These are phyloP conservation scores for Druon quercuslanigerum DNA, from an alignment of 1,140 invertebrate species.

Conservation along the genomic window DNA sequence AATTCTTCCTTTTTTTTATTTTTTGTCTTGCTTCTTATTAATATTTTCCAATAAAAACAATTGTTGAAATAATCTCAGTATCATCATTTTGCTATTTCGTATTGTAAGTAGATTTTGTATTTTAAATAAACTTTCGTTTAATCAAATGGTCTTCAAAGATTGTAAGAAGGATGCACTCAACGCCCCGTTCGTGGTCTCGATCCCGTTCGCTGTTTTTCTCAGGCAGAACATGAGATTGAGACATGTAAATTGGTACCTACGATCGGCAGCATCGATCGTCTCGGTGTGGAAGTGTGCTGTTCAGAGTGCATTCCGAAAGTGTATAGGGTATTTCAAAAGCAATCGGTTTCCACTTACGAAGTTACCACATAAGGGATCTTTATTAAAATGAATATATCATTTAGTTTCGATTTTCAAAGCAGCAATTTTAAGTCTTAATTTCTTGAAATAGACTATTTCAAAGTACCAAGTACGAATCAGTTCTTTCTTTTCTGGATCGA, in stretches of 20 bases:
- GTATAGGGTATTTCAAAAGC: conserved; percentile 54
- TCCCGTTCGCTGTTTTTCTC: conserved; percentile 33
- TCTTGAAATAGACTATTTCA: too few relatives aligned
- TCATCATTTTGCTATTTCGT: too few relatives aligned
- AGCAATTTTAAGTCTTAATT: too few relatives aligned
- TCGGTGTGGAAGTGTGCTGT: conserved; percentile 57
- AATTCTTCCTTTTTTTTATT: too few relatives aligned
- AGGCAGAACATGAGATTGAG: conserved; percentile 66
- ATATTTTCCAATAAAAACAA: too few relatives aligned
- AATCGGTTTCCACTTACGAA: conserved; percentile 38
- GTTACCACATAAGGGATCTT: neutral
- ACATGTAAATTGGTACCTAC: conserved; percentile 72
- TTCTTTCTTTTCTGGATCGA: too few relatives aligned
- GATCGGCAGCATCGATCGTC: conserved; percentile 68
- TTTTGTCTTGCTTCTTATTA: too few relatives aligned
- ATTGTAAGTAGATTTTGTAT: neutral
- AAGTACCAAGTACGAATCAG: too few relatives aligned
- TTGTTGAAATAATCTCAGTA: too few relatives aligned
- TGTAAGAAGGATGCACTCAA: conserved; percentile 23
- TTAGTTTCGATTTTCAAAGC: too few relatives aligned
- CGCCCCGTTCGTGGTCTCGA: conserved; percentile 24
- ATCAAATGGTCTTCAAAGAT: neutral
- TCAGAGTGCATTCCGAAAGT: conserved; percentile 44
- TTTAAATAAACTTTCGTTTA: neutral
- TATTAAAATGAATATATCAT: too few relatives aligned